phyloP scores from a whole-genome alignment of 1,140 invertebrate genomes.

The Drosophila ironensis region DNA sequence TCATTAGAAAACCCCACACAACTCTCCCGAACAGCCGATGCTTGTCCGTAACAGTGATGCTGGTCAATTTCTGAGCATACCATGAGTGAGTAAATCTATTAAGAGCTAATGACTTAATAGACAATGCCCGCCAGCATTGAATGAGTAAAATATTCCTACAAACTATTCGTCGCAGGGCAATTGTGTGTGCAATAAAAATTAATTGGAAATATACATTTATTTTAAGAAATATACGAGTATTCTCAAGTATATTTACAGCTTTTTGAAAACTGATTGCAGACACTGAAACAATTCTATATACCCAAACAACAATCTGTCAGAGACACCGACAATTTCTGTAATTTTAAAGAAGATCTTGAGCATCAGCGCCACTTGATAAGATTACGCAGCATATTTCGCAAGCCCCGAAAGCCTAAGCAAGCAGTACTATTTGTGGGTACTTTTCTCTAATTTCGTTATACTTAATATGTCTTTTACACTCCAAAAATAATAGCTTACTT shows the following conservation, averaged over 20 bases:
- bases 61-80: too few relatives aligned
- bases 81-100: slow-evolving; percentile 36
- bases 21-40: too few relatives aligned
- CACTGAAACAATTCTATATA: too few relatives aligned
- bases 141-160: not conserved
- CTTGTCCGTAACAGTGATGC: too few relatives aligned
- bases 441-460: too few relatives aligned
- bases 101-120: slow-evolving; percentile 33
- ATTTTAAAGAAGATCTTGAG: slow-evolving; percentile 1
- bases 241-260: not conserved
- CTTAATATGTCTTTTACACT: too few relatives aligned
- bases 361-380: slow-evolving; percentile 31
- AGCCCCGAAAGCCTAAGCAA: not conserved
- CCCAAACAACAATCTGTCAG: too few relatives aligned
- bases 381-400: slow-evolving; percentile 24
- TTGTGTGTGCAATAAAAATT: slow-evolving; percentile 9
- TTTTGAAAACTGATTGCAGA: not conserved
- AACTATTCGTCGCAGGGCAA: slow-evolving; percentile 21
- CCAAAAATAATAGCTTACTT: too few relatives aligned
- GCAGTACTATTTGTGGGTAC: too few relatives aligned
- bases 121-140: not conserved
- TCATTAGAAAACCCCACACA: too few relatives aligned
- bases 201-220: slow-evolving; percentile 11
- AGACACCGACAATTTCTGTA: not conserved
- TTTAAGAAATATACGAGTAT: not conserved